Base-by-base conservation (phyloP, 2,113 vertebrate genomes). In the Platysternon megacephalum region DNA sequence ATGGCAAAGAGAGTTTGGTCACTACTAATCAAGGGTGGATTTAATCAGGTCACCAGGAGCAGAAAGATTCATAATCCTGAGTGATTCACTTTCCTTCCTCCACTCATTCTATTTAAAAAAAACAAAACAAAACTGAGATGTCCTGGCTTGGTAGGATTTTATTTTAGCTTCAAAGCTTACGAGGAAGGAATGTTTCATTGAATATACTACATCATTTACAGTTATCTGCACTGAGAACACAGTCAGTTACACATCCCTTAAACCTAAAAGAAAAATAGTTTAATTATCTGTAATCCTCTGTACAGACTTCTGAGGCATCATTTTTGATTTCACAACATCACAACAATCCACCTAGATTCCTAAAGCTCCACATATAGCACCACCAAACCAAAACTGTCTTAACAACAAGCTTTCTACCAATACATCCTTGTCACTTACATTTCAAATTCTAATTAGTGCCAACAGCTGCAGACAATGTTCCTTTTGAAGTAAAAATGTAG, bases 361-460 rank as follows among this genome's bases (percentile, higher is more conserved):
- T 72, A 35, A 78, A 89, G 39, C 78, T 85, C 74, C 74, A 52
- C 53, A n/a, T 2, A 49, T 4, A 53, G 42, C 55, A 74, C 0
- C 0, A 83, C 42, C 46, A 56, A 79, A 79, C 56, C 52, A 48
- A 87, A n/a, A 39, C 52, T 58, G 35, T 49, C 53, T 74, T 42
- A 85, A 46, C 86, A 46, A 10, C 48, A 53, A 68, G 26, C 26
- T 97, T 90, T 93, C 26, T 78, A 53, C 16, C 24, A 86, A 52
- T 65, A 46, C 83, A 84, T 53, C 44, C 49, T 84, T 81, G 39
- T 92, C 53, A 72, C 93, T 93, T 81, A 19, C 13, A 42, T 94
- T 93, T 95, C 84, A 90, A 81, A 90, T 93, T 85, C 49, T 53
- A 76, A 93, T 81, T 87, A 68, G 44, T 39, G 84, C 29, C 65